These are phyloP conservation scores for Cremastinae sp. DNA, from an alignment of 2,888 invertebrate species.

Conservation along the genomic window DNA sequence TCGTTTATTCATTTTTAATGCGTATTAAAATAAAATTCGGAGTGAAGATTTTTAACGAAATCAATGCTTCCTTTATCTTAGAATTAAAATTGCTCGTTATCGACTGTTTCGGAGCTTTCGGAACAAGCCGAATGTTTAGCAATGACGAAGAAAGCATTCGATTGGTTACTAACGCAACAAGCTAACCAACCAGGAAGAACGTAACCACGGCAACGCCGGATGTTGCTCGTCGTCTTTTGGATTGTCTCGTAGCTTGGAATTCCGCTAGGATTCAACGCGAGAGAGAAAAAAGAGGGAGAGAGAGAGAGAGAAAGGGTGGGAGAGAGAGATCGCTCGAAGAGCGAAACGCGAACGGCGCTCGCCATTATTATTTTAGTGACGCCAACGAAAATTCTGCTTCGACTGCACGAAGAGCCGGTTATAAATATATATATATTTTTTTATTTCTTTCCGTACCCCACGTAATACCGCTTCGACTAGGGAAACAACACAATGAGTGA, in stretches of 20 bases:
- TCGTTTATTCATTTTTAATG: too few relatives aligned
- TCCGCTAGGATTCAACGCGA: conserved; percentile 52
- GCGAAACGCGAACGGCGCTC: conserved; percentile 58
- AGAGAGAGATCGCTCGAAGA: conserved; percentile 15
- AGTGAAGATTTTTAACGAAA: too few relatives aligned
- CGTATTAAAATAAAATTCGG: too few relatives aligned
- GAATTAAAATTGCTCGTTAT: not conserved
- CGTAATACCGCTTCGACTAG: conserved; percentile 28
- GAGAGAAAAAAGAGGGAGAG: conserved; percentile 9
- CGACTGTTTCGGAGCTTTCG: too few relatives aligned
- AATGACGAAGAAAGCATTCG: not conserved
- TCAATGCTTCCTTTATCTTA: too few relatives aligned
- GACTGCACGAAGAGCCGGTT: conserved; percentile 38
- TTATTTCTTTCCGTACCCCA: conserved; percentile 36
- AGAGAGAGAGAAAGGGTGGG: conserved; percentile 18
- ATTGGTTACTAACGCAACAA: conserved; percentile 35
- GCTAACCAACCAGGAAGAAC: conserved; percentile 33
- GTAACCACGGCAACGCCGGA: conserved; percentile 74
- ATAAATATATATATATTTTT: conserved; percentile 40
- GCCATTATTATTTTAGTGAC: conserved; percentile 71
- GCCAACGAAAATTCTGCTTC: conserved; percentile 59
- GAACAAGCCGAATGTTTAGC: not conserved
- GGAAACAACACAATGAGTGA: conserved; percentile 71
- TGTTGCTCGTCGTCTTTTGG: conserved; percentile 65
- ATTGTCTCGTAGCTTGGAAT: conserved; percentile 46